Base-by-base conservation (phyloP, 2,888 invertebrate genomes). In the Orgyia antiqua region DNA sequence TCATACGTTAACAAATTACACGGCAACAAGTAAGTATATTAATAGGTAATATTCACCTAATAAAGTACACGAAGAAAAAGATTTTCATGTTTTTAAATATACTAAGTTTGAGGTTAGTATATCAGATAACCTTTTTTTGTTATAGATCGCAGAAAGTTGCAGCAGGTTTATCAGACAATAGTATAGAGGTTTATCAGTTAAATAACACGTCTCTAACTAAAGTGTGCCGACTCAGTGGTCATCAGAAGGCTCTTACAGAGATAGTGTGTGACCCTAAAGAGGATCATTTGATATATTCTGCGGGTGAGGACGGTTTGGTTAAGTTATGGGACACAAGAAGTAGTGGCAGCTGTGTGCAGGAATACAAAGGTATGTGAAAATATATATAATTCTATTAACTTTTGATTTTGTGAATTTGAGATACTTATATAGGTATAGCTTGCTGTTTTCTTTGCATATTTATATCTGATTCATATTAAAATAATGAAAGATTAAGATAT, bases 311-410 rank as follows among this genome's bases (percentile, higher is more conserved):
- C 60, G 90, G 91, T 0, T 45, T 64, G 11, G 73, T 92, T 15
- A 89, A 87, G 50, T 58, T 90, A 29, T 92, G 90, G 88, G 93
- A 93, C 63, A 75, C 89, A 1, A 72, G 93, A 54, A 71, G 77
- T 0, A 80, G 88, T 32, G 86, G 74, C 0, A 56, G 38, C 27
- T 74, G 71, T 58, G 73, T 66, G 1, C 74, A 71, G 36, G 73
- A 80, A 34, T 76, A 72, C 43, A 74, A 69, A 68, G 74, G 82
- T 78, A 11, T 15, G 15, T 15, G 10, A 2, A 25, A 24, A n/a
- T 17, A 13, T 12, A 29, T 20, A 10, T 17, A 6, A 1, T 28
- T 0, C 13, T n/a, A 52, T 56, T n/a, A n/a, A n/a, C n/a, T n/a
- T n/a, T n/a, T n/a, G n/a, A n/a, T n/a, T n/a, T n/a, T n/a, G n/a